Evolutionary conservation across 2,888 invertebrate genomes (phyloP), one percentile per base, ranked within the genome.

Genomic region (Dolichopus griseipennis): DNA sequence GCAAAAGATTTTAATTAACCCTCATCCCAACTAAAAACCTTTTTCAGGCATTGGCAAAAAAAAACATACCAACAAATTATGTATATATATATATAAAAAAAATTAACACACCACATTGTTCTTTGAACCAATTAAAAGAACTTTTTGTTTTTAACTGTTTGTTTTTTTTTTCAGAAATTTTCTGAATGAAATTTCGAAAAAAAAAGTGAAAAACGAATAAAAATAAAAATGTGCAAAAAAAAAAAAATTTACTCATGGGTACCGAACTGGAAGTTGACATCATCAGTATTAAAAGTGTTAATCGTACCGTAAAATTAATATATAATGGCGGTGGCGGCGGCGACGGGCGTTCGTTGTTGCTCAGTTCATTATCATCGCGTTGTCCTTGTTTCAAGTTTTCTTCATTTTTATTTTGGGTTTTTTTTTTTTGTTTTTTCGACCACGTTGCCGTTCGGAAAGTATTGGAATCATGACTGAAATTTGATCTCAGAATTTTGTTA

Each of bases 291-390:
- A 52, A 52, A 52, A 52, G 52, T 52, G 52, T 52, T 52, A 52
- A 52, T 52, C 52, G 52, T 15, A 52, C 52, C 52, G 52, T 52
- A 52, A 52, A 52, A 52, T 52, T 52, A 15, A 52, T 52, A 52
- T 18, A 52, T 52, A 52, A 52, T 52, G 52, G 52, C 52, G 52
- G 52, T 52, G 52, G 52, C 52, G 52, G 52, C 52, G 15, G 27
- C 27, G 27, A 18, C 52, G 15, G 37, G 37, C 37, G 37, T 37
- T 37, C 27, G 41, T 12, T 41, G 41, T 41, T 15, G 15, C 15
- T 41, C 9, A 12, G 15, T 41, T 15, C 41, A 41, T 41, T 15
- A 41, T 41, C 41, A 15, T 41, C 8, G 6, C 52, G 6, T 10
- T 37, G 12, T 37, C 8, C 37, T 37, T 37, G 37, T 37, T 37